Base-by-base conservation (phyloP, 1,140 invertebrate species). In the Drosophila seguyi region DNA sequence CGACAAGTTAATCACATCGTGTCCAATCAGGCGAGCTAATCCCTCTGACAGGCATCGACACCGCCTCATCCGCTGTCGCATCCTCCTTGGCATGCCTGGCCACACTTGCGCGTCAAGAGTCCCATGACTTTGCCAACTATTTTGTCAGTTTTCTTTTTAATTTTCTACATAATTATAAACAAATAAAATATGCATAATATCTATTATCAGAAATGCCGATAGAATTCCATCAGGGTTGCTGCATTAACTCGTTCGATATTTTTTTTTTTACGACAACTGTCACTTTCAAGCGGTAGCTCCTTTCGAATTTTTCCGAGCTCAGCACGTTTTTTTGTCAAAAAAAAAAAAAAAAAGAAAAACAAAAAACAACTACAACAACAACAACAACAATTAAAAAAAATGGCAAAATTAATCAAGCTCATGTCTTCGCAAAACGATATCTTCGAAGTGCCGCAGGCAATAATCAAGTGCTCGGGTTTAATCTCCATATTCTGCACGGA, bases 1-100 rank as follows among this genome's bases (percentile, higher is more conserved):
- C 79, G 69, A 86, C 82, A 86, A 86, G 76, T 90, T 88, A 88
- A 88, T 88, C 84, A 88, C 85, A 90, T 88, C 68, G 81, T 88
- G 84, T 88, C 84, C 85, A 88, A 88, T 88, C 84, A 88, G 65
- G 60, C 84, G 62, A 80, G 72, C 80, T 88, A 88, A 88, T 88
- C 84, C 77, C 56, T 57, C 44, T 67, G 80, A 53, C 79, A 72
- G 73, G 44, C 80, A 58, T 58, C 57, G 58, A 58, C 63, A 38
- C 45, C 38, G 39, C 25, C 44, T 27, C 16, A 47, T 16, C 53
- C 65, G 22, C 53, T 11, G 22, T 14, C 53, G 20, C 47, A n/a
- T 22, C 6, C 50, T 11, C 34, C 67, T 41, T 50, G n/a, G n/a
- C n/a, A n/a, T n/a, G n/a, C n/a, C n/a, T n/a, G n/a, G n/a, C n/a